phyloP scores from a whole-genome alignment of 2,797 vertebrate genomes.

The Pagetopsis macropterus region DNA sequence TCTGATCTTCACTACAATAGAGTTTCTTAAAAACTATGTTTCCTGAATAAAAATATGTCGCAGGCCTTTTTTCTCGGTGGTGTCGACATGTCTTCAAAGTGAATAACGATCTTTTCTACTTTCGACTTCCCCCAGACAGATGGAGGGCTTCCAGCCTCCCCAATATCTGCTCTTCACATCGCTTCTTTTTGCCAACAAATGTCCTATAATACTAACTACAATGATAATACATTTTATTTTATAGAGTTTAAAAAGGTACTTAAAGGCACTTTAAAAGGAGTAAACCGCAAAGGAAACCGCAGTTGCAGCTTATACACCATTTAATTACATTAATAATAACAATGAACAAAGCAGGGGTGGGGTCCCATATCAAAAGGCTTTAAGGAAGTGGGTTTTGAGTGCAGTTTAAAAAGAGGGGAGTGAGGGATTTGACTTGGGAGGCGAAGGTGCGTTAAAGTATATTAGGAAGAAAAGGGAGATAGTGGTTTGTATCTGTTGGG shows the following conservation, averaged over 20 bases:
- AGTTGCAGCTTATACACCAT: no score
- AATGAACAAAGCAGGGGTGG: no score
- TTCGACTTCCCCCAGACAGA: conserved; percentile 6
- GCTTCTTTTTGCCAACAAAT: background rate
- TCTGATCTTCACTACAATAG: conserved; percentile 27
- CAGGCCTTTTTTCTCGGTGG: conserved; percentile 15
- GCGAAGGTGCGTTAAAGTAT: background rate
- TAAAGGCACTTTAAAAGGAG: no score
- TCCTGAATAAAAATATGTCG: conserved; percentile 39
- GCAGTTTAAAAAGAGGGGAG: no score
- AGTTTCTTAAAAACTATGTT: conserved; percentile 31
- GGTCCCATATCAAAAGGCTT: no score
- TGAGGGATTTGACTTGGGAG: background rate
- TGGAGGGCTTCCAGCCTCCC: background rate
- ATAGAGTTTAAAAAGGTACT: no score
- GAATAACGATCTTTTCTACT: conserved; percentile 1
- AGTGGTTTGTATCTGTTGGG: background rate
- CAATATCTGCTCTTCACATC: conserved; percentile 21
- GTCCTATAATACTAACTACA: background rate
- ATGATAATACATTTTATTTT: no score
- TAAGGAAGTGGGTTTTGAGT: no score
- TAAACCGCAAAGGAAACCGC: no score
- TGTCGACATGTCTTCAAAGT: conserved; percentile 17
- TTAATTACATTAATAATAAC: no score
- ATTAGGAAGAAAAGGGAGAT: background rate